These are phyloP conservation scores for Thrips palmi DNA, from an alignment of 1,140 invertebrate species.

Conservation along the genomic window DNA sequence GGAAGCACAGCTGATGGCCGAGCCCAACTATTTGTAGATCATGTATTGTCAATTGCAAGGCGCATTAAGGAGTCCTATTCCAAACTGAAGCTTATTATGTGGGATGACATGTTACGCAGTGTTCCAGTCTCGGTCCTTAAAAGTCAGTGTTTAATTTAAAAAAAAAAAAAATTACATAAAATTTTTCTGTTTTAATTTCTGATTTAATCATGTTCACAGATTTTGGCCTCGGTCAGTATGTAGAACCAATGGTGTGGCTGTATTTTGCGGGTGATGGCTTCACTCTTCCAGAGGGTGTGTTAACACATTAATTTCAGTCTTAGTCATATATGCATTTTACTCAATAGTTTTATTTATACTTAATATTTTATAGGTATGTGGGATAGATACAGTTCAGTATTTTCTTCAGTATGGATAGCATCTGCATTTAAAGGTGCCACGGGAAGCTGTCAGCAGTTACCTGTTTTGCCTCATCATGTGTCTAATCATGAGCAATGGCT, in stretches of 20 bases:
- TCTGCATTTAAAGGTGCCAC: constrained; percentile 46
- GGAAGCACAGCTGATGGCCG: too few relatives aligned
- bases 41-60: constrained; percentile 40
- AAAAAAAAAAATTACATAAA: constrained; percentile 8
- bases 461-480: constrained; percentile 38
- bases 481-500: constrained; percentile 51
- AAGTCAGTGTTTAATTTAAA: constrained; percentile 22
- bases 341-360: constrained; percentile 12
- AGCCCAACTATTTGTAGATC: constrained; percentile 48
- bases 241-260: constrained; percentile 76
- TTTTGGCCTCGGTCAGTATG: constrained; percentile 42
- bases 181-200: constrained; percentile 5
- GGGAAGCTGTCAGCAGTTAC: constrained; percentile 34
- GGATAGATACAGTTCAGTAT: constrained; percentile 33
- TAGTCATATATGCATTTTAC: not conserved
- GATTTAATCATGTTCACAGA: constrained; percentile 24
- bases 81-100: constrained; percentile 57
- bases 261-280: constrained; percentile 31
- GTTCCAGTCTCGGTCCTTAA: constrained; percentile 41
- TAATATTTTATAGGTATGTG: constrained; percentile 21
- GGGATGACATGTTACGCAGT: constrained; percentile 84
- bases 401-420: constrained; percentile 39
- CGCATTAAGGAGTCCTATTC: constrained; percentile 42
- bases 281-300: constrained; percentile 24
- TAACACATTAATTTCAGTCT: constrained; percentile 8